Evolutionary conservation across 2,113 vertebrate genomes (phyloP), one percentile per base, ranked within the genome.

Genomic region (Saguinus imperator): DNA sequence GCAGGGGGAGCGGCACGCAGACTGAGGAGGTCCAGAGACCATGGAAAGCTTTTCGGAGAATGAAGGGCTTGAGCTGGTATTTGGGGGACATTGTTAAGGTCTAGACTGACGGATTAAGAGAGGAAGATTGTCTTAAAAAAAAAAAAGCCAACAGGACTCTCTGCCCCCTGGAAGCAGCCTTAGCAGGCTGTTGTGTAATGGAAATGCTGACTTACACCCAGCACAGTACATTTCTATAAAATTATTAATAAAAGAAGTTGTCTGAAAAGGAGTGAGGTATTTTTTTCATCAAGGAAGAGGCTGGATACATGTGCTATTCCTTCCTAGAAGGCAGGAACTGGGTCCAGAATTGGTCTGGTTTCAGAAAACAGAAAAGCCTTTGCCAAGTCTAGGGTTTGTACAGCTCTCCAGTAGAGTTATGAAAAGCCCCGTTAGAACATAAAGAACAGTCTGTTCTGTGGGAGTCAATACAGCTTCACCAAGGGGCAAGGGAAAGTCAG

Each of bases 111-210:
- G 27, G 32, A 82, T n/a, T 6, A 43, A 23, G 50, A n/a, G 43
- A 18, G 3, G n/a, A 61, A 29, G 45, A 27, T 21, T 6, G 3
- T 23, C 3, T 5, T 1, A 21, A 50, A 52, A 29, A 40, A 35
- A 35, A 52, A 21, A 40, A 4, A 1, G 27, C 18, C 13, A 2
- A 1, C 11, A 5, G 1, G 20, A 16, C 25, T 61, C 4, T 40
- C 2, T 18, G 58, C 3, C 1, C 11, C 23, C 3, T 12, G 8
- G 50, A 32, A 50, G 6, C 40, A 27, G 23, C 20, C 25, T 11
- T 7, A 11, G 1, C 0, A 16, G 8, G 4, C 32, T 18, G 13
- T 27, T 43, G 4, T 43, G n/a, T n/a, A 18, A 5, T 6, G 50
- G 23, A 82, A 94, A 57, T 14, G 18, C 16, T 27, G 14, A 35